Evolutionary conservation across 2,888 invertebrate species (phyloP).

Genomic region (Xanthia togata): DNA sequence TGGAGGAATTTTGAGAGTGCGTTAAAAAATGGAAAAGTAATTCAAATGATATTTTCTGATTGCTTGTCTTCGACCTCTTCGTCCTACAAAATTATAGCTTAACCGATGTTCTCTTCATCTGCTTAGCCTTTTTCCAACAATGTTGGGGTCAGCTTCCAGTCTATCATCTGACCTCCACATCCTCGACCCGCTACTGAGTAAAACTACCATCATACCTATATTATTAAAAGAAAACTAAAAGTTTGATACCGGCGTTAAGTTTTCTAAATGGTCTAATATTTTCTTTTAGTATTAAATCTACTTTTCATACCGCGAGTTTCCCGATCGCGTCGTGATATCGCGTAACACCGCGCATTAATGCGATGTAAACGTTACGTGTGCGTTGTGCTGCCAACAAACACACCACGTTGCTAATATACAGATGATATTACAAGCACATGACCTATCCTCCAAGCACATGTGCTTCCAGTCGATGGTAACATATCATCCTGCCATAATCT

Average conservation of each 20-base stretch:
- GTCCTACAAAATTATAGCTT: neutral
- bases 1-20: neutral
- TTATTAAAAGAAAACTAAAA: neutral
- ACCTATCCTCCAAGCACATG: neutral
- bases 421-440: neutral
- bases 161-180: neutral
- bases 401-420: constrained; percentile 11
- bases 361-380: constrained; percentile 61
- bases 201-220: neutral
- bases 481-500: too few relatives aligned
- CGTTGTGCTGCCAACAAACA: constrained; percentile 29
- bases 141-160: neutral
- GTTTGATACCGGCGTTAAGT: neutral
- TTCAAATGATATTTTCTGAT: neutral
- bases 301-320: constrained; percentile 21
- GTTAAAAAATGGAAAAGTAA: neutral
- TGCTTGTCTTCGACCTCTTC: neutral
- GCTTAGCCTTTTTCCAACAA: neutral
- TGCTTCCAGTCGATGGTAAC: neutral
- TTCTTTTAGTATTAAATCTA: constrained; percentile 18
- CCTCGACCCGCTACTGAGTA: neutral
- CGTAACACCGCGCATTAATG: constrained; percentile 59
- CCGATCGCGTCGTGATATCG: constrained; percentile 55
- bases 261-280: neutral
- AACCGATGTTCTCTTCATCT: neutral